Conservation (phyloP, 30 jellyfish, hydroid and myxozoan genomes). For the Catostylus mosaicus region DNA sequence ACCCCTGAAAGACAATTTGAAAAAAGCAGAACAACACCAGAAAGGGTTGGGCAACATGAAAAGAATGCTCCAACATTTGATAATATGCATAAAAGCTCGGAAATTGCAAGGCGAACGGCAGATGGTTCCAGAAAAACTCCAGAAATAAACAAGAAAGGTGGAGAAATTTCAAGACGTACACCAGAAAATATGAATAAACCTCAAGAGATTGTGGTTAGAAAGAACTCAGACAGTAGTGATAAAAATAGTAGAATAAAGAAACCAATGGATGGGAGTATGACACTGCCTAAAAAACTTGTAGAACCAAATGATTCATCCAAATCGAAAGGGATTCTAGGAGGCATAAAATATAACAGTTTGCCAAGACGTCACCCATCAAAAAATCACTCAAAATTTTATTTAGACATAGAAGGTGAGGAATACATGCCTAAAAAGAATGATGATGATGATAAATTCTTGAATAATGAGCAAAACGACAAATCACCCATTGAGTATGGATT, state of each 20-base stretch:
- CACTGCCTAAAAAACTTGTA: slow-evolving; percentile 7
- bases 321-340: slow-evolving; percentile 36
- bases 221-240: slow-evolving; percentile 31
- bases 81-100: neutral
- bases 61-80: neutral
- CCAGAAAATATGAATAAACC: slow-evolving; percentile 16
- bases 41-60: neutral
- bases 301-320: slow-evolving; percentile 36
- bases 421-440: slow-evolving; percentile 16
- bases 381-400: slow-evolving; percentile 48
- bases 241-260: slow-evolving; percentile 7
- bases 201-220: slow-evolving; percentile 13
- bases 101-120: slow-evolving; percentile 3
- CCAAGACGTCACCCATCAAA: slow-evolving; percentile 61
- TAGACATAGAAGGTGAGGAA: slow-evolving; percentile 68
- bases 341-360: slow-evolving; percentile 69
- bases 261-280: slow-evolving; percentile 7
- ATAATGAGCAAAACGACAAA: slow-evolving; percentile 3
- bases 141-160: neutral
- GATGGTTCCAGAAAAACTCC: slow-evolving; percentile 17
- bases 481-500: slow-evolving; percentile 22
- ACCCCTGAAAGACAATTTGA: slow-evolving; percentile 41
- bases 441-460: neutral
- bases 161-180: slow-evolving; percentile 1
- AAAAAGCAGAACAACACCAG: slow-evolving; percentile 29